A percentile compares a stretch with the other conserved stretches of the same genome.
These are phyloP conservation scores for Aythya baeri DNA, from an alignment of 2,113 vertebrate species.

Conservation along the genomic window DNA sequence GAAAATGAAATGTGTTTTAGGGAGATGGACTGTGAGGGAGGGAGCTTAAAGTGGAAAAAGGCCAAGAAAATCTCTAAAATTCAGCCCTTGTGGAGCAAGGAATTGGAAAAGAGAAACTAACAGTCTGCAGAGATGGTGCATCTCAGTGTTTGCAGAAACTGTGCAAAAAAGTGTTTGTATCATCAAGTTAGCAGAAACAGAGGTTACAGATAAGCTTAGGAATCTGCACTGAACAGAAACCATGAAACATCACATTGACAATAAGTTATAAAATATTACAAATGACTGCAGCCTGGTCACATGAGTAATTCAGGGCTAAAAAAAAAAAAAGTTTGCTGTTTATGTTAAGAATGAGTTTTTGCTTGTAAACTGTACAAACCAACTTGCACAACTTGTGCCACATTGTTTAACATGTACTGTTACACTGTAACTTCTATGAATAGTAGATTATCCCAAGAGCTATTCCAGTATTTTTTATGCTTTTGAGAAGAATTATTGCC, in stretches of 20 bases:
- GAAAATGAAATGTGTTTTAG: conserved; percentile 16
- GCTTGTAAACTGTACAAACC: neutral
- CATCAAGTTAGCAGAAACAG: neutral
- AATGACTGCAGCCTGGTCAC: neutral
- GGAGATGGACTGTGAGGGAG: neutral
- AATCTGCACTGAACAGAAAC: neutral
- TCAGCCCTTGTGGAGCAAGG: neutral
- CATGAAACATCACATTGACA: neutral
- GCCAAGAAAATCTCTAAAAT: neutral
- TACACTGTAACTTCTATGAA: neutral
- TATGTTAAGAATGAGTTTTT: neutral
- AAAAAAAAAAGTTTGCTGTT: neutral
- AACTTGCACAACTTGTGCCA: neutral
- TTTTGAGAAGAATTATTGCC: neutral
- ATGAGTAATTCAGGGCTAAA: neutral
- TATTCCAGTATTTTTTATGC: neutral
- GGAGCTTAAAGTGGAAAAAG: neutral
- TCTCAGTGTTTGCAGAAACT: neutral
- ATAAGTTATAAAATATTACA: neutral
- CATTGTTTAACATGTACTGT: neutral
- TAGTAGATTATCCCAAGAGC: neutral
- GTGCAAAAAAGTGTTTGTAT: neutral
- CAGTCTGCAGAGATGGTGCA: neutral
- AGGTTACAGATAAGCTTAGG: neutral
- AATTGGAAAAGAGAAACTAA: neutral